Base-by-base conservation (phyloP, 2,113 vertebrate species). In the Tychaedon coryphoeus region DNA sequence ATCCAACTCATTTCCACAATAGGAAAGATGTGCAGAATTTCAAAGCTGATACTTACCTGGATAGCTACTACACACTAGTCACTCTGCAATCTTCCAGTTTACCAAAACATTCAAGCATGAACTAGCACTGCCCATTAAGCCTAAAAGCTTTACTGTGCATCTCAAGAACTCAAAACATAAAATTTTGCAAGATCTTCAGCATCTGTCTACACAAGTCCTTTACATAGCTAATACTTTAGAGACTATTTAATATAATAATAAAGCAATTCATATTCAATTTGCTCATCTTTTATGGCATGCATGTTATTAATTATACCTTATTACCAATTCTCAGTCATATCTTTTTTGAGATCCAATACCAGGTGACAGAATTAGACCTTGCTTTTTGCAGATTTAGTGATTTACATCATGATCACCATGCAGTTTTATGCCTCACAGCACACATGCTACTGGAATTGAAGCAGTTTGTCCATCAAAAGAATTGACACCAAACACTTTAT, bases 121-220 rank as follows among this genome's bases (percentile, higher is more conserved):
- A 23, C 50, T 45, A 73, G 42, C 51, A 84, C 12, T 62, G 34
- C 25, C 23, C 15, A 40, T 43, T 58, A 70, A 43, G 11, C 22
- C 33, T 54, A 58, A 73, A 69, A 20, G 5, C n/a, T 64, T 19
- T 34, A 60, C 33, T 60, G 3, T 7, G 22, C 12, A 76, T 28
- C 36, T 80, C n/a, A 62, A 75, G 26, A 4, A 20, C 29, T n/a
- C 0, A 0, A 23, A 88, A 62, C 25, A 75, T 12, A 26, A 26
- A 40, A 51, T 42, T 54, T n/a, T 42, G 7, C 25, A 73, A 38
- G 28, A 53, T 40, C 40, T 56, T 86, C 22, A 53, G 11, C 54
- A 74, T 40, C 28, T 57, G 24, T n/a, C 48, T 43, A 47, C 4
- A 25, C 1, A 14, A 61, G 10, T 86, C n/a, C n/a, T 86, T 84